A percentile compares a stretch with the other conserved stretches of the same genome.
These are phyloP conservation scores for Pyxicephalus adspersus DNA, from an alignment of 2,113 vertebrate species.

Conservation along the genomic window DNA sequence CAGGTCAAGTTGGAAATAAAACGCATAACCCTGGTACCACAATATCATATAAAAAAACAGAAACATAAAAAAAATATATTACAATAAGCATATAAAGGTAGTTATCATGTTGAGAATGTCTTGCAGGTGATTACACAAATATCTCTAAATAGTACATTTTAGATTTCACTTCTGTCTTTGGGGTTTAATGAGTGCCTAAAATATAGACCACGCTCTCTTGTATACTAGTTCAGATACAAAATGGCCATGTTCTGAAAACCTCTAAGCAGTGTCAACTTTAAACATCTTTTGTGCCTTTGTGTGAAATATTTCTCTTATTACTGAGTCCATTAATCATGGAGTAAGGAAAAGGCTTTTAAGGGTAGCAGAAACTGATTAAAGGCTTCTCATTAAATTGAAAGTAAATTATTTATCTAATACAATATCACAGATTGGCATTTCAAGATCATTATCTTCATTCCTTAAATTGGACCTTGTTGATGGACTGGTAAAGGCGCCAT, in stretches of 20 bases:
- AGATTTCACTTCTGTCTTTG: too few relatives aligned
- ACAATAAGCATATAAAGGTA: too few relatives aligned
- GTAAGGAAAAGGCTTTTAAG: background rate
- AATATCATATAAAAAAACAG: too few relatives aligned
- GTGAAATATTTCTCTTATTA: background rate
- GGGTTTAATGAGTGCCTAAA: too few relatives aligned
- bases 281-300: background rate
- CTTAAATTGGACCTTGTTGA: conserved; percentile 6
- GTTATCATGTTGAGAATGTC: too few relatives aligned
- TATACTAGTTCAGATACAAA: background rate
- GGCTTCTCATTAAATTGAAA: conserved; percentile 9
- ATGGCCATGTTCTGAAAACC: background rate
- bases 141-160: too few relatives aligned
- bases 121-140: too few relatives aligned
- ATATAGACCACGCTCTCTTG: too few relatives aligned
- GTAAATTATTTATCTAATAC: conserved; percentile 32
- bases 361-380: conserved; percentile 18
- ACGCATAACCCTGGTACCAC: too few relatives aligned
- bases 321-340: background rate
- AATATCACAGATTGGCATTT: background rate
- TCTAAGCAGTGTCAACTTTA: too few relatives aligned
- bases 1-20: too few relatives aligned
- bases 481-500: background rate
- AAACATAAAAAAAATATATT: too few relatives aligned
- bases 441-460: conserved; percentile 16